Conservation (phyloP, 1,140 invertebrate genomes). For the Sarcophaga bullata region DNA sequence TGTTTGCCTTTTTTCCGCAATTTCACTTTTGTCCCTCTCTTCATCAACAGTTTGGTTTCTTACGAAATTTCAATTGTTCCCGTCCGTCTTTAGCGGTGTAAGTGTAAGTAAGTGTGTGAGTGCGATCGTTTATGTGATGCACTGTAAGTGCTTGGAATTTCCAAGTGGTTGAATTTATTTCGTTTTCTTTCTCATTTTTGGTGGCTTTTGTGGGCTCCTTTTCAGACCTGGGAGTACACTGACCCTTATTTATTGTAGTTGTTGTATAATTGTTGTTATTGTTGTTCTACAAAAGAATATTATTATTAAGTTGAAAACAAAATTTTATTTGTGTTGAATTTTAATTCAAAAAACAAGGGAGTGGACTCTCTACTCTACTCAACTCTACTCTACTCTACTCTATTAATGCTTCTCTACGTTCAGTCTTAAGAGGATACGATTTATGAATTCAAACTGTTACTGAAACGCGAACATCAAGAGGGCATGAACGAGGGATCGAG, state of each 20-base stretch:
- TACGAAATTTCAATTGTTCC: conserved; percentile 2
- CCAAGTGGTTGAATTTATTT: conserved; percentile 35
- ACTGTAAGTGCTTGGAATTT: conserved; percentile 35
- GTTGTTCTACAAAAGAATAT: background rate
- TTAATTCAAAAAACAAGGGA: conserved; percentile 5
- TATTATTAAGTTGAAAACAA: no score
- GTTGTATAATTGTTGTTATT: background rate
- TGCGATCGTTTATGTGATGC: background rate
- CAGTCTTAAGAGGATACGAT: conserved; percentile 12
- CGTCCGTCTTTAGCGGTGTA: background rate
- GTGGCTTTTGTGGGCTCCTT: conserved; percentile 11
- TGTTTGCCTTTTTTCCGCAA: conserved; percentile 1
- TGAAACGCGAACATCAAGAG: background rate
- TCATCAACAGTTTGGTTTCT: background rate
- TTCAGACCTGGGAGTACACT: background rate
- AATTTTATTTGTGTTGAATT: conserved; percentile 2
- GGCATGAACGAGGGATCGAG: background rate
- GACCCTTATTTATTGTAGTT: conserved; percentile 4
- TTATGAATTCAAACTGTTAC: conserved; percentile 14
- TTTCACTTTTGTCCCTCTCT: no score
- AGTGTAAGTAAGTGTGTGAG: background rate
- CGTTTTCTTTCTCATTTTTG: background rate
- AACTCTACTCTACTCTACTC: no score
- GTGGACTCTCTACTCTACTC: background rate
- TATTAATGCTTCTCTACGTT: background rate